These are phyloP conservation scores for Solenopsis fugax DNA, from an alignment of 1,140 invertebrate species.

Conservation along the genomic window DNA sequence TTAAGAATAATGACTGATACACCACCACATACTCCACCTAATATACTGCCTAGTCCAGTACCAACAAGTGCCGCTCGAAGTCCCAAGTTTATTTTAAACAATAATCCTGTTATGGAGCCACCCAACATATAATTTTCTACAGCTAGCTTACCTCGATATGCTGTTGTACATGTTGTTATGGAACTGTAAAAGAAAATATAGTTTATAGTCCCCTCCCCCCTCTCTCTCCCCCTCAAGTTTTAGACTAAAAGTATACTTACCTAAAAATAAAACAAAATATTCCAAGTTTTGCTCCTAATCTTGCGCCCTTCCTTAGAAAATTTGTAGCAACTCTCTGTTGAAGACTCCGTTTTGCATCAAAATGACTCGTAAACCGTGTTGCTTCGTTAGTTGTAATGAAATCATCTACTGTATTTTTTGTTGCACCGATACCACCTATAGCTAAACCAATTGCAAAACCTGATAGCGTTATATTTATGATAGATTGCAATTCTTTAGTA, in stretches of 20 bases:
- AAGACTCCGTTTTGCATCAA: constrained; percentile 90
- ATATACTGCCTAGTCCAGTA: constrained; percentile 85
- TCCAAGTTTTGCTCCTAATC: constrained; percentile 89
- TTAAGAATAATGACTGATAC: constrained; percentile 85
- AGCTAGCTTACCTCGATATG: constrained; percentile 89
- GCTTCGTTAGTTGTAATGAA: constrained; percentile 92
- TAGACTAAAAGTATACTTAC: constrained; percentile 82
- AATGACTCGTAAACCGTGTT: constrained; percentile 89
- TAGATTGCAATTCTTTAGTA: constrained; percentile 88
- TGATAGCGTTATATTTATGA: constrained; percentile 87
- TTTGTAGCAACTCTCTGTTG: constrained; percentile 89
- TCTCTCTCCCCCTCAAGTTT: not conserved
- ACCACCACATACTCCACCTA: constrained; percentile 87
- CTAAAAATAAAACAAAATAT: constrained; percentile 89
- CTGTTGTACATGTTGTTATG: constrained; percentile 88
- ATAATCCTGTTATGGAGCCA: constrained; percentile 88
- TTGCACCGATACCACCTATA: constrained; percentile 89
- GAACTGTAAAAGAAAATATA: constrained; percentile 84
- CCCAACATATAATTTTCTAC: constrained; percentile 89
- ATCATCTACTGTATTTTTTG: constrained; percentile 88
- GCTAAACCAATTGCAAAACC: constrained; percentile 88
- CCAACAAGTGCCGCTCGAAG: constrained; percentile 89
- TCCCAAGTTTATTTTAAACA: constrained; percentile 89
- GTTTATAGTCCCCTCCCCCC: not conserved
- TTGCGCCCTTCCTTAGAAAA: constrained; percentile 90